Evolutionary conservation across 2,797 vertebrate genomes (phyloP).

Genomic region (Melanotaenia boesemani): DNA sequence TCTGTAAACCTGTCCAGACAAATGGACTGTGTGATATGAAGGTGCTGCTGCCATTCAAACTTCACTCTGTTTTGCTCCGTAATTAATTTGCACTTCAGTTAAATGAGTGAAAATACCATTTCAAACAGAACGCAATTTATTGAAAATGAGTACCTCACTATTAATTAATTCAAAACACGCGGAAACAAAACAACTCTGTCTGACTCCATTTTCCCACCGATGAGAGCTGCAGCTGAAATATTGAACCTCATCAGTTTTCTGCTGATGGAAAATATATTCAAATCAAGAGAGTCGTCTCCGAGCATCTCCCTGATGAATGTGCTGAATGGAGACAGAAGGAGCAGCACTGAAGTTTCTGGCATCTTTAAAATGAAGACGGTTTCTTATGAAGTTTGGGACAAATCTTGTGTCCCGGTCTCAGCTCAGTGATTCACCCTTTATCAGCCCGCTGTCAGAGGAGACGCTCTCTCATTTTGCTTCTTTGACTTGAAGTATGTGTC

Average conservation of each 20-base stretch:
- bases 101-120: neutral
- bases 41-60: neutral
- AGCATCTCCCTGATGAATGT: slow-evolving; percentile 15
- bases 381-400: neutral
- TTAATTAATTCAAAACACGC: slow-evolving; percentile 26
- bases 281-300: neutral
- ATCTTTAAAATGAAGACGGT: neutral
- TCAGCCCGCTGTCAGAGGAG: slow-evolving; percentile 41
- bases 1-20: too few species aligned
- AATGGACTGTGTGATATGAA: too few species aligned
- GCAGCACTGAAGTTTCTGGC: neutral
- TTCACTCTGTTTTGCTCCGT: neutral
- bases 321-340: neutral
- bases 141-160: slow-evolving; percentile 1
- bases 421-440: slow-evolving; percentile 32
- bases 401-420: slow-evolving; percentile 19
- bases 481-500: slow-evolving; percentile 28
- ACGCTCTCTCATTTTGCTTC: slow-evolving; percentile 21
- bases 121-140: neutral
- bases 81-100: neutral
- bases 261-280: slow-evolving; percentile 42
- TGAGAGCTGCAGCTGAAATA: slow-evolving; percentile 18
- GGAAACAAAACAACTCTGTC: neutral
- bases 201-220: slow-evolving; percentile 4
- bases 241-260: slow-evolving; percentile 20